Evolutionary conservation across 2,113 vertebrate genomes (phyloP).

Genomic region (Paralichthys olivaceus): DNA sequence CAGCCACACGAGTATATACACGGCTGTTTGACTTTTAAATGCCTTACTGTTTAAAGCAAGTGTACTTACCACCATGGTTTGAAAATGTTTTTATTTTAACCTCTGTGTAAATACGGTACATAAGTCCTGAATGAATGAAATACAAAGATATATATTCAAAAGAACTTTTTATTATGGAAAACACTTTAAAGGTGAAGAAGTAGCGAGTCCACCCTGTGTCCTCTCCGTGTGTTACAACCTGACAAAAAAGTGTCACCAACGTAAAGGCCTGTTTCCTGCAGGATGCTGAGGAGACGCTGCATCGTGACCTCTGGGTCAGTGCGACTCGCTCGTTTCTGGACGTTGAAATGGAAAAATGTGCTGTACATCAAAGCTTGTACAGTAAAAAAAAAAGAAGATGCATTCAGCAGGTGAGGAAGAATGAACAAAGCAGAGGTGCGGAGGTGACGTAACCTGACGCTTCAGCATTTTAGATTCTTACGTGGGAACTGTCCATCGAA

Average conservation of each 20-base stretch:
- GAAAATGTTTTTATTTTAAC: conserved; percentile 79
- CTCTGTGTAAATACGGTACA: conserved; percentile 83
- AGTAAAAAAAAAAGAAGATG: background rate
- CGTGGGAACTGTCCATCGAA: background rate
- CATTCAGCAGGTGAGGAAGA: background rate
- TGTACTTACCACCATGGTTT: conserved; percentile 70
- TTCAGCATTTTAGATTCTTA: background rate
- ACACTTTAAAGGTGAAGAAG: conserved; percentile 39
- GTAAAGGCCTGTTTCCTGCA: conserved; percentile 4
- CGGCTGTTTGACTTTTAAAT: conserved; percentile 58
- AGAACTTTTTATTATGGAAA: conserved; percentile 64
- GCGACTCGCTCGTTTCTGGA: conserved; percentile 8
- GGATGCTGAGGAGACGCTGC: conserved; percentile 26
- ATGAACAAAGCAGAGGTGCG: background rate
- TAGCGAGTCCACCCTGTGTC: conserved; percentile 26
- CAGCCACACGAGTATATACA: conserved; percentile 54
- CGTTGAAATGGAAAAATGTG: background rate
- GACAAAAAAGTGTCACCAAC: background rate
- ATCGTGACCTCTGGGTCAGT: conserved; percentile 14
- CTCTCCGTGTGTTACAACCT: conserved; percentile 4
- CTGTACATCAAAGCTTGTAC: conserved; percentile 2
- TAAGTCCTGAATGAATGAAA: conserved; percentile 75
- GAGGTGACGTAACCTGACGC: conserved; percentile 1
- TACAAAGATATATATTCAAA: conserved; percentile 88
- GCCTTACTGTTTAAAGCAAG: conserved; percentile 66